phyloP scores from a whole-genome alignment of 2,888 invertebrate genomes.

The Rhamphomyia laevipes region DNA sequence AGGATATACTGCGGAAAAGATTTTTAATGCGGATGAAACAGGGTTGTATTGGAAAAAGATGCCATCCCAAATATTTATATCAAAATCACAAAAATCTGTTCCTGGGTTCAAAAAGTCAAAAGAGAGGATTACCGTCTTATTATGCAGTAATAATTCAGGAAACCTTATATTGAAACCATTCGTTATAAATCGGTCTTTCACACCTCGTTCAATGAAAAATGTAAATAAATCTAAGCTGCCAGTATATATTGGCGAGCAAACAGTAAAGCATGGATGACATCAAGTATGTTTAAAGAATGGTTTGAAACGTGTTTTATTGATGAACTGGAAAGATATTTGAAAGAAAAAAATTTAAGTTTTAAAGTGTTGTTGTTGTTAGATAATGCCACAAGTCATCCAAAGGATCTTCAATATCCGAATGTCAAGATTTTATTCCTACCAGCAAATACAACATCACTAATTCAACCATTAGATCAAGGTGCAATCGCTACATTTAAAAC shows the following conservation, averaged over 20 bases:
- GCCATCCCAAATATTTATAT: slow-evolving; percentile 23
- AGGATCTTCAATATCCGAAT: slow-evolving; percentile 6
- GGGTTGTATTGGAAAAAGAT: slow-evolving; percentile 24
- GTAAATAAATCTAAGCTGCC: too few relatives aligned
- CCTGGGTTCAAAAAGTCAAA: slow-evolving; percentile 20
- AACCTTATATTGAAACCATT: slow-evolving; percentile 23
- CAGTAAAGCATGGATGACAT: slow-evolving; percentile 21
- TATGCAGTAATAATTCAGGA: slow-evolving; percentile 22
- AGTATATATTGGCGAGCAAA: slow-evolving; percentile 20
- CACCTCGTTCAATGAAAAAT: slow-evolving; percentile 21
- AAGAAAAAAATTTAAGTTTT: slow-evolving; percentile 1
- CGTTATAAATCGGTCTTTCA: slow-evolving; percentile 22
- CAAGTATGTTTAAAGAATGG: slow-evolving; percentile 13
- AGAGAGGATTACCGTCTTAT: slow-evolving; percentile 21
- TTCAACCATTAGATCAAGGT: too few relatives aligned
- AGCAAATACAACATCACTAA: too few relatives aligned
- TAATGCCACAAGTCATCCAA: not conserved
- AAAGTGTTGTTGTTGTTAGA: not conserved
- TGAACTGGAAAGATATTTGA: not conserved
- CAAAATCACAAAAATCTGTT: slow-evolving; percentile 21
- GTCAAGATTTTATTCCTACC: slow-evolving; percentile 2
- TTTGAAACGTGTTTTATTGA: slow-evolving; percentile 4
- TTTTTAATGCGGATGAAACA: slow-evolving; percentile 23
- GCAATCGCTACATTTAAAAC: too few relatives aligned
- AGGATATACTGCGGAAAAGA: slow-evolving; percentile 16